A percentile compares a stretch with the other conserved stretches of the same genome.
phyloP scores from a whole-genome alignment of 2,113 vertebrate species.

The Bubo bubo region DNA sequence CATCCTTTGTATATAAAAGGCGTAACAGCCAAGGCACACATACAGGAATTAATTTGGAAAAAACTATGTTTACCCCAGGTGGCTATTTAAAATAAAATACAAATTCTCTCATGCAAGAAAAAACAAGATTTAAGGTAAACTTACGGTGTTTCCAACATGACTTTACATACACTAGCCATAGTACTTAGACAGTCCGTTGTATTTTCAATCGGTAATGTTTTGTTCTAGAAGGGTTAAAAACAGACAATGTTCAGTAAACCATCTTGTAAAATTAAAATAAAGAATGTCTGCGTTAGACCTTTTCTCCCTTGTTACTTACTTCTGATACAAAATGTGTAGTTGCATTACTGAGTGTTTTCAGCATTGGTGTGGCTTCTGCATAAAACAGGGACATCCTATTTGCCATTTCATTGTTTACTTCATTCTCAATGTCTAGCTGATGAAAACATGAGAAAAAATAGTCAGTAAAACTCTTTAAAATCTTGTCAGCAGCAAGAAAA shows the following conservation, averaged over 20 bases:
- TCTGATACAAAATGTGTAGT: slow-evolving; percentile 96
- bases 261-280: background rate
- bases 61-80: background rate
- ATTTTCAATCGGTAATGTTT: slow-evolving; percentile 96
- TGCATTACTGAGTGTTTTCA: slow-evolving; percentile 96
- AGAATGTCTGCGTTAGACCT: background rate
- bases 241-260: background rate
- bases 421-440: slow-evolving; percentile 94
- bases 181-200: slow-evolving; percentile 98
- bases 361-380: slow-evolving; percentile 96
- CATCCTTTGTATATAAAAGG: background rate
- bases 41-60: background rate
- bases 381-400: slow-evolving; percentile 99
- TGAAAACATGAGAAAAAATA: slow-evolving; percentile 34
- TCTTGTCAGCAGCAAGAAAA: background rate
- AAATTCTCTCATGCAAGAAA: background rate
- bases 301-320: slow-evolving; percentile 72
- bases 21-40: background rate
- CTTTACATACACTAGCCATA: slow-evolving; percentile 98
- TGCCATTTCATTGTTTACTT: slow-evolving; percentile 99
- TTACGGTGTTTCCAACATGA: slow-evolving; percentile 99
- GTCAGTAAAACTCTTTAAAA: background rate
- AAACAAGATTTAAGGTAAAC: slow-evolving; percentile 41
- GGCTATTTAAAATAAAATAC: background rate
- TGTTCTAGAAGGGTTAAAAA: slow-evolving; percentile 82